These are phyloP conservation scores for Oreochromis aureus DNA, from an alignment of 2,113 vertebrate genomes.

Conservation along the genomic window DNA sequence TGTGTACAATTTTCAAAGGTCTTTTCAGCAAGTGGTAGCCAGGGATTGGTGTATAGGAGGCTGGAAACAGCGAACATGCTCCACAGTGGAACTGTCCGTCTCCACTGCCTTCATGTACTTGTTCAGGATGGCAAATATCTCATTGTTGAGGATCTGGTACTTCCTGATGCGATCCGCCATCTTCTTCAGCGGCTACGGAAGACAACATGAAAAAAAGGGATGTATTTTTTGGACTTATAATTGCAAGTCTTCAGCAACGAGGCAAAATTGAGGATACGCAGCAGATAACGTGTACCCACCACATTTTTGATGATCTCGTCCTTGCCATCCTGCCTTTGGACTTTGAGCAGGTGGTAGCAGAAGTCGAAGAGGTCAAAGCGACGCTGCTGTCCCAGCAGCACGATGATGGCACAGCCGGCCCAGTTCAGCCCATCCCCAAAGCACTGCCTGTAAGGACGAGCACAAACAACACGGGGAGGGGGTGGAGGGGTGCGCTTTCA, in stretches of 20 bases:
- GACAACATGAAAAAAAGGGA: background rate
- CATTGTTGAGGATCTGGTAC: slow-evolving; percentile 99
- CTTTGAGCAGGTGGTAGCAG: slow-evolving; percentile 97
- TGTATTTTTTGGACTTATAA: background rate
- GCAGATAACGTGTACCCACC: slow-evolving; percentile 69
- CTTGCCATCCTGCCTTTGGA: slow-evolving; percentile 97
- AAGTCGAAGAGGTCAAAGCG: slow-evolving; percentile 98
- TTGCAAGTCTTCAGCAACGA: background rate
- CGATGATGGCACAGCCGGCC: slow-evolving; percentile 97
- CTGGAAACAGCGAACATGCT: slow-evolving; percentile 98
- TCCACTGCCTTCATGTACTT: slow-evolving; percentile 99
- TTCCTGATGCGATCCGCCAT: slow-evolving; percentile 99
- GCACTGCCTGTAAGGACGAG: slow-evolving; percentile 79
- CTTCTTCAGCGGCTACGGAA: slow-evolving; percentile 91
- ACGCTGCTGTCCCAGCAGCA: slow-evolving; percentile 93
- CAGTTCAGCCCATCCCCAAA: slow-evolving; percentile 97
- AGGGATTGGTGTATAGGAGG: slow-evolving; percentile 98
- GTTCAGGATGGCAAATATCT: slow-evolving; percentile 98
- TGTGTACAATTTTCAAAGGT: slow-evolving; percentile 10
- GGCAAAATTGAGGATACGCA: too few relatives aligned
- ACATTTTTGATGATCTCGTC: slow-evolving; percentile 99
- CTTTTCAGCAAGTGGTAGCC: slow-evolving; percentile 93
- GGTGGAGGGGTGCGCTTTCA: background rate
- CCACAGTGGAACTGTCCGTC: slow-evolving; percentile 96
- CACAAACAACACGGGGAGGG: background rate